Evolutionary conservation across 1,140 invertebrate species (phyloP).

Genomic region (Nilaparvata lugens): DNA sequence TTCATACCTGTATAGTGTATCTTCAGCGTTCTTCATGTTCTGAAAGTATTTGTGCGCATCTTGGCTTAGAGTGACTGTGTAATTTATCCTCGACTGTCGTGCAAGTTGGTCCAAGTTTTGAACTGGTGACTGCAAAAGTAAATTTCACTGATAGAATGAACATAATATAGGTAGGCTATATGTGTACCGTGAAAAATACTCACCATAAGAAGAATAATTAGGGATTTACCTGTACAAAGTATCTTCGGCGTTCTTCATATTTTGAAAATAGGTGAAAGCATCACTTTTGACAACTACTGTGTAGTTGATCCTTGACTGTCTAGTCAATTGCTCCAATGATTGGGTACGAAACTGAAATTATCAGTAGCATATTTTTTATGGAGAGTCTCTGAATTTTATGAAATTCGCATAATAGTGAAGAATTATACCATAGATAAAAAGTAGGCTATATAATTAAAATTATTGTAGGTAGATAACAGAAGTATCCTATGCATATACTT

Average conservation of each 20-base stretch:
- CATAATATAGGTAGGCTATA: background rate
- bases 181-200: too few species aligned
- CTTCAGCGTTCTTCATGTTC: slow-evolving; percentile 85
- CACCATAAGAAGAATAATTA: too few species aligned
- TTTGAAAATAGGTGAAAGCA: slow-evolving; percentile 78
- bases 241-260: slow-evolving; percentile 85
- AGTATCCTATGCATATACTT: too few species aligned
- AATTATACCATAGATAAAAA: too few species aligned
- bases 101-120: slow-evolving; percentile 80
- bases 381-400: too few species aligned
- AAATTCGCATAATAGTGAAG: too few species aligned
- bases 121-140: slow-evolving; percentile 57
- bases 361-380: too few species aligned
- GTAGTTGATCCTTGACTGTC: slow-evolving; percentile 85
- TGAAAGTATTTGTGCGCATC: slow-evolving; percentile 77
- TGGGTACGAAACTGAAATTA: slow-evolving; percentile 62
- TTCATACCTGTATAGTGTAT: slow-evolving; percentile 67
- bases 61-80: slow-evolving; percentile 76
- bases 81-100: slow-evolving; percentile 80
- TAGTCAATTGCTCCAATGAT: slow-evolving; percentile 75
- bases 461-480: too few species aligned
- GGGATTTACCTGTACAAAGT: slow-evolving; percentile 64
- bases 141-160: background rate
- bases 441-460: too few species aligned
- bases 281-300: slow-evolving; percentile 74